Evolutionary conservation across 1,140 invertebrate genomes (phyloP).

Genomic region (Stegodyphus mimosarum): DNA sequence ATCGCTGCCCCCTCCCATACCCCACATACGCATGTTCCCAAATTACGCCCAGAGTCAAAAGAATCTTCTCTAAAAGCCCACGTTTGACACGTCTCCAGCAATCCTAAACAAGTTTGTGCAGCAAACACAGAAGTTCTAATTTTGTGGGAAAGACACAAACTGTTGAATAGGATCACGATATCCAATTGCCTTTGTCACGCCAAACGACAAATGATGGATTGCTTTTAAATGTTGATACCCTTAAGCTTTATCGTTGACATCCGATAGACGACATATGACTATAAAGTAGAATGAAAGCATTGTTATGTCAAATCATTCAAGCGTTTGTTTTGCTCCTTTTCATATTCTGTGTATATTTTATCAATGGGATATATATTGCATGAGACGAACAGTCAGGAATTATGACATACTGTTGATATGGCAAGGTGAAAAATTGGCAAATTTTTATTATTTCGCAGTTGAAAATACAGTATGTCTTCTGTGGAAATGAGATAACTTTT

Average conservation of each 20-base stretch:
- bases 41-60: constrained; percentile 23
- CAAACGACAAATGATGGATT: constrained; percentile 17
- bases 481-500: too few relatives aligned
- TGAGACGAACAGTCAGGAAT: neutral
- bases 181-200: neutral
- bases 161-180: constrained; percentile 3
- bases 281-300: too few relatives aligned
- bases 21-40: neutral
- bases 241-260: neutral
- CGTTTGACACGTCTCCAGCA: constrained; percentile 10
- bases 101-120: neutral
- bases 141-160: neutral
- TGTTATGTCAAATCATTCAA: too few relatives aligned
- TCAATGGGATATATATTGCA: too few relatives aligned
- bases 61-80: constrained; percentile 28
- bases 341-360: too few relatives aligned
- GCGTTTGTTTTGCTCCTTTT: too few relatives aligned
- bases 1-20: constrained; percentile 9
- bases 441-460: neutral
- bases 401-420: neutral
- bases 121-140: constrained; percentile 13
- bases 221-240: constrained; percentile 9
- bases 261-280: neutral
- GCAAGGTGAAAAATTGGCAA: neutral
- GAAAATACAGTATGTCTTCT: neutral